Evolutionary conservation across 2,888 invertebrate genomes (phyloP).

Genomic region (Boloria selene): DNA sequence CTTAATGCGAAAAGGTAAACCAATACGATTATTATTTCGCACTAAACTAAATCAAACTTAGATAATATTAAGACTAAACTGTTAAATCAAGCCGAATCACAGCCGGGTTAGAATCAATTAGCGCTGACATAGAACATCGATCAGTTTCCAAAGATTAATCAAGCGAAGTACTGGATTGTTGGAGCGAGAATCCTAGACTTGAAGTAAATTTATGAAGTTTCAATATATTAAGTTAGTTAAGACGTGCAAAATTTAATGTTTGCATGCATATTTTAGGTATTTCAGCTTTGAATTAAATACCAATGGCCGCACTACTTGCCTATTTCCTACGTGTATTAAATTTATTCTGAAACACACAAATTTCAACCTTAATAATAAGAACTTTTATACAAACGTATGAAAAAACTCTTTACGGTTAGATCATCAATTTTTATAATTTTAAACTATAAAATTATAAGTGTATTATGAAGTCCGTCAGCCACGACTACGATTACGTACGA

Average conservation of each 20-base stretch:
- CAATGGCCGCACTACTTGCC: too few species aligned
- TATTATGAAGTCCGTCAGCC: too few species aligned
- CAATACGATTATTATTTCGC: slow-evolving; percentile 18
- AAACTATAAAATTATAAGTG: too few species aligned
- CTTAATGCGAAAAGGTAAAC: background rate
- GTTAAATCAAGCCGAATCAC: slow-evolving; percentile 51
- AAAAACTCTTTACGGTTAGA: too few species aligned
- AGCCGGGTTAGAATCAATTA: slow-evolving; percentile 26
- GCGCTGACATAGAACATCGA: slow-evolving; percentile 24
- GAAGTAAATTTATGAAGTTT: slow-evolving; percentile 3
- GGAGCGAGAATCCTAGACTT: slow-evolving; percentile 12
- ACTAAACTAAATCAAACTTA: slow-evolving; percentile 50
- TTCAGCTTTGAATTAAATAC: background rate
- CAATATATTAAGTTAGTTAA: background rate
- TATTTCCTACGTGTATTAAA: too few species aligned
- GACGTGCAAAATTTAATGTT: background rate
- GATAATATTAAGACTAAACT: slow-evolving; percentile 45
- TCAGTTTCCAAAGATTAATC: slow-evolving; percentile 18
- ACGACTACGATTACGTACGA: too few species aligned
- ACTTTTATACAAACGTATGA: too few species aligned
- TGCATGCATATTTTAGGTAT: background rate
- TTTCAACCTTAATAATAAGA: too few species aligned
- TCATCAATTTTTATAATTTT: too few species aligned
- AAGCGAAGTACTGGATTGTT: slow-evolving; percentile 9
- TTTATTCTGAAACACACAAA: too few species aligned